Conservation (phyloP, 2,888 invertebrate species). For the Tinea trinotella region DNA sequence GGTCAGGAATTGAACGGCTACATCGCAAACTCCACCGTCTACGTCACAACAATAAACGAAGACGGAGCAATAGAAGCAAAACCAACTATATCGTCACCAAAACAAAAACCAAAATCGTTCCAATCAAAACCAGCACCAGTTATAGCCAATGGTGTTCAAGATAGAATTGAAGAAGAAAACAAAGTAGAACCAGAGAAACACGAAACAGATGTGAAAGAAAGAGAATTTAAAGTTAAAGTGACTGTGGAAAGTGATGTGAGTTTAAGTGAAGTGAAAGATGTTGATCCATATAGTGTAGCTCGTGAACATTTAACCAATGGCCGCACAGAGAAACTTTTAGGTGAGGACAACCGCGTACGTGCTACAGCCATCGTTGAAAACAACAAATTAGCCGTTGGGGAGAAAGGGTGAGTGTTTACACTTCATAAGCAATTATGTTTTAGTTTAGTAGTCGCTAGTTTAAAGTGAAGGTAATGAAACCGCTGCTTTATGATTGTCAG, state of each 20-base stretch:
- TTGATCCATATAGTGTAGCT: conserved; percentile 52
- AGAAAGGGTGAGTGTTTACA: conserved; percentile 65
- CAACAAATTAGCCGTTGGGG: conserved; percentile 72
- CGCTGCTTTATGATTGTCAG: neutral
- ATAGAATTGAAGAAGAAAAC: conserved; percentile 35
- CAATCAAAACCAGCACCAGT: conserved; percentile 61
- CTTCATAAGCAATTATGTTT: neutral
- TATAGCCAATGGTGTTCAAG: conserved; percentile 55
- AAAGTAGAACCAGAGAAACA: conserved; percentile 51
- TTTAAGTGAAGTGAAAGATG: conserved; percentile 54
- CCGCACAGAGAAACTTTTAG: conserved; percentile 81
- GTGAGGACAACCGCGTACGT: conserved; percentile 75
- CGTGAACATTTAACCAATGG: conserved; percentile 74
- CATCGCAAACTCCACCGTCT: conserved; percentile 86
- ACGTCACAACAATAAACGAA: conserved; percentile 82
- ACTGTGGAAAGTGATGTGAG: conserved; percentile 52
- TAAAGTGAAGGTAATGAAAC: neutral
- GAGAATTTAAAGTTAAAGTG: conserved; percentile 29
- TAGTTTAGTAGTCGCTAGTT: neutral
- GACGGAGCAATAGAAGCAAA: conserved; percentile 64
- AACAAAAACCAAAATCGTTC: conserved; percentile 56
- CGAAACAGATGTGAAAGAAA: conserved; percentile 59
- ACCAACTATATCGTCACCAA: conserved; percentile 61
- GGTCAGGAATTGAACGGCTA: conserved; percentile 82
- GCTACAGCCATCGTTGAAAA: conserved; percentile 74